Evolutionary conservation across 2,113 vertebrate genomes (phyloP).

Genomic region (Furnarius figulus): DNA sequence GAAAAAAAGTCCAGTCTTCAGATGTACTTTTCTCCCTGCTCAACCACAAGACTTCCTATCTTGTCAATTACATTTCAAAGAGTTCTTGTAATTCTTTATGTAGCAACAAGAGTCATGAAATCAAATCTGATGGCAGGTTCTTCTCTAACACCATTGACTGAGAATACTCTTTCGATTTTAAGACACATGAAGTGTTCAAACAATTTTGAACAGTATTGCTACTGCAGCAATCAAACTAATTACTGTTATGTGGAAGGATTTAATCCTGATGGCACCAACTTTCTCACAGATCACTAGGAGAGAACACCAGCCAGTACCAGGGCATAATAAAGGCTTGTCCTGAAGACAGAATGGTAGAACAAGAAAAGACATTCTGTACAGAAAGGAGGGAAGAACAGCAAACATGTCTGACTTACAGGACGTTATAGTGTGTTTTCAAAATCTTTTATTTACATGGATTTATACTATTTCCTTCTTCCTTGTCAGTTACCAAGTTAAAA

Average conservation of each 20-base stretch:
- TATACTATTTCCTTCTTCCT: background rate
- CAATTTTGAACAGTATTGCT: background rate
- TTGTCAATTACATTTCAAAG: background rate
- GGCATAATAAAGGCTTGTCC: background rate
- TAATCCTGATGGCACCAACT: background rate
- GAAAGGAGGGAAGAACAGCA: background rate
- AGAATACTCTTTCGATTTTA: background rate
- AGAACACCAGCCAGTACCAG: background rate
- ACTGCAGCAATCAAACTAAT: background rate
- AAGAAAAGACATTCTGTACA: background rate
- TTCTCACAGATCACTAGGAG: background rate
- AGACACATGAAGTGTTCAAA: background rate
- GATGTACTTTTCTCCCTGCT: background rate
- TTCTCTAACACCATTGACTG: background rate
- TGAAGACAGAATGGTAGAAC: background rate
- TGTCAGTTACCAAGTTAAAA: background rate
- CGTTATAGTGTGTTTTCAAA: background rate
- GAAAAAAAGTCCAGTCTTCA: background rate
- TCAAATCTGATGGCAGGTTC: background rate
- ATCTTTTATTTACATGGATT: background rate
- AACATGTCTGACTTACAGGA: background rate
- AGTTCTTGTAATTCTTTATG: background rate
- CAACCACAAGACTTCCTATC: background rate
- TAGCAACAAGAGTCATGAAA: background rate
- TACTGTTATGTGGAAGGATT: background rate